Conservation (phyloP, 2,888 invertebrate species). For the Limnephilus rhombicus region DNA sequence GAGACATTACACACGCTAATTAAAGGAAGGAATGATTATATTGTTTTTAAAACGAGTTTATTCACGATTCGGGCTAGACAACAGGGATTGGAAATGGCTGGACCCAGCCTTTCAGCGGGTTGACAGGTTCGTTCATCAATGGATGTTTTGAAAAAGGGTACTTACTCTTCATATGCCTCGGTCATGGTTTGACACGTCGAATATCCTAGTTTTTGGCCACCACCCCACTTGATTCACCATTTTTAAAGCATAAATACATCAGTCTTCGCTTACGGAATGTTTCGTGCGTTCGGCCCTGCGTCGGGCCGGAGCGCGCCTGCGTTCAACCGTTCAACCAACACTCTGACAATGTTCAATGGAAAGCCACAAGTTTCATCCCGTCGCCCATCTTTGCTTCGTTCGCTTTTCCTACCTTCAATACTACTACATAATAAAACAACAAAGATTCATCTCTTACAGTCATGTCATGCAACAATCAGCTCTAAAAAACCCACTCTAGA, state of each 20-base stretch:
- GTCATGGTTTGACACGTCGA: constrained; percentile 92
- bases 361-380: constrained; percentile 66
- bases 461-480: background rate
- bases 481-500: background rate
- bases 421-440: background rate
- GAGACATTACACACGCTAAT: constrained; percentile 3
- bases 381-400: constrained; percentile 60
- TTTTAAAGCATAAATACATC: constrained; percentile 89
- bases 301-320: constrained; percentile 68
- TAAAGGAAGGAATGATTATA: background rate
- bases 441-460: background rate
- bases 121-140: constrained; percentile 67
- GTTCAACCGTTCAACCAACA: constrained; percentile 45
- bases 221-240: constrained; percentile 90
- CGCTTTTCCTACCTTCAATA: constrained; percentile 40
- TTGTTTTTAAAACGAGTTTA: background rate
- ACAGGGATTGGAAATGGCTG: constrained; percentile 74
- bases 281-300: constrained; percentile 76
- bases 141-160: constrained; percentile 68
- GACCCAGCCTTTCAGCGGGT: constrained; percentile 74
- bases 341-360: constrained; percentile 64
- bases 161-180: constrained; percentile 95
- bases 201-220: constrained; percentile 90
- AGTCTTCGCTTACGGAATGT: constrained; percentile 77
- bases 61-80: constrained; percentile 67